A percentile compares a stretch with the other conserved stretches of the same genome.
These are phyloP conservation scores for Siniperca scherzeri DNA, from an alignment of 2,797 vertebrate species.

Conservation along the genomic window DNA sequence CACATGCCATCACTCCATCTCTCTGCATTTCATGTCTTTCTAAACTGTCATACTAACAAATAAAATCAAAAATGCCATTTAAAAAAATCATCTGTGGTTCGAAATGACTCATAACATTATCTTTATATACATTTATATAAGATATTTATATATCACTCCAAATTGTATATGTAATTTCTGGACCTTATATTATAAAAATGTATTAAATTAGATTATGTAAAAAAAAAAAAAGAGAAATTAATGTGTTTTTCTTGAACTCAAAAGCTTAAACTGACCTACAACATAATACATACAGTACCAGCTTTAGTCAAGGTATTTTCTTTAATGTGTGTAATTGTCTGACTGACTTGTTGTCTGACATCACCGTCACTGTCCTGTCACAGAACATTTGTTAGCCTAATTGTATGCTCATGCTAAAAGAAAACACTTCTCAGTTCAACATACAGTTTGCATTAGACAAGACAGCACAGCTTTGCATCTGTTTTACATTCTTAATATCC, in stretches of 20 bases:
- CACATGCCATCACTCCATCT: no score
- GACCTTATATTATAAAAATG: background rate
- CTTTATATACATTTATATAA: background rate
- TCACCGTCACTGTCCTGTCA: background rate
- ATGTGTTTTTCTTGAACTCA: background rate
- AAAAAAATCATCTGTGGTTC: background rate
- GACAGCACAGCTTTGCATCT: conserved; percentile 3
- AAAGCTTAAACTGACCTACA: background rate
- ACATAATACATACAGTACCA: background rate
- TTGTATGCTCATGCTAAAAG: background rate
- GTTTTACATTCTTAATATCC: background rate
- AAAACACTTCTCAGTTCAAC: background rate
- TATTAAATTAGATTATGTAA: background rate
- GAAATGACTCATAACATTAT: background rate
- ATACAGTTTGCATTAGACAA: background rate
- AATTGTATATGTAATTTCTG: background rate
- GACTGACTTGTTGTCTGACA: background rate
- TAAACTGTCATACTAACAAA: background rate
- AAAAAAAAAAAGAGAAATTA: background rate
- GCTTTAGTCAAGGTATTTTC: background rate
- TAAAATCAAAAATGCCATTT: no score
- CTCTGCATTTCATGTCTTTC: background rate
- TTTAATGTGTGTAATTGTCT: no score
- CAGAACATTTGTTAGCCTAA: conserved; percentile 15
- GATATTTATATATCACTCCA: background rate